Conservation (phyloP, 2,797 vertebrate species). For the Neoniphon sammara region DNA sequence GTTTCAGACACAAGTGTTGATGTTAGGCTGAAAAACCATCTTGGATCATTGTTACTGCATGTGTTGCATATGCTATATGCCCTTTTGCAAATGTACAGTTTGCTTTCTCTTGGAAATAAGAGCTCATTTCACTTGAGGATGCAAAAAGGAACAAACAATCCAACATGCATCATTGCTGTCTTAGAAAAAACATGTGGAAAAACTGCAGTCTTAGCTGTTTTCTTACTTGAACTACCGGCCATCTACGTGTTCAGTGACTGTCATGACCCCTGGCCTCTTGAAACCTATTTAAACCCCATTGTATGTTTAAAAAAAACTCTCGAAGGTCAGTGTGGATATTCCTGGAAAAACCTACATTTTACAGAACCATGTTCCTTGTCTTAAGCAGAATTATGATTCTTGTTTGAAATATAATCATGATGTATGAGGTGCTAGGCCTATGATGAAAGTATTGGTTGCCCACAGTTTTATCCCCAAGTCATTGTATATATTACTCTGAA, state of each 20-base stretch:
- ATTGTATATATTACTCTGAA: slow-evolving; percentile 63
- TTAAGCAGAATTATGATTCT: slow-evolving; percentile 34
- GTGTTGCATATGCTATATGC: neutral
- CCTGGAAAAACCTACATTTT: neutral
- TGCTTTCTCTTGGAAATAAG: neutral
- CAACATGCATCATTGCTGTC: slow-evolving; percentile 19
- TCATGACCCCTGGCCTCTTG: neutral
- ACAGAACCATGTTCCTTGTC: slow-evolving; percentile 35
- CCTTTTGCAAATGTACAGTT: neutral
- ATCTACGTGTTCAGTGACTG: neutral
- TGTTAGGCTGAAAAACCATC: neutral
- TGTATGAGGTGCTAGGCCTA: slow-evolving; percentile 60
- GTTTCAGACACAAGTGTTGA: slow-evolving; percentile 41
- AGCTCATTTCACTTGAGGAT: neutral
- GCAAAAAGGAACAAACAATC: slow-evolving; percentile 6
- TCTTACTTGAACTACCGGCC: slow-evolving; percentile 6
- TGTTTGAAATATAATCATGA: slow-evolving; percentile 49
- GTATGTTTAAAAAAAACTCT: slow-evolving; percentile 40
- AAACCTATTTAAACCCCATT: slow-evolving; percentile 22
- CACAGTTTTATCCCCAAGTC: slow-evolving; percentile 38
- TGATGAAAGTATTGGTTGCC: slow-evolving; percentile 52
- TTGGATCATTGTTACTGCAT: slow-evolving; percentile 2
- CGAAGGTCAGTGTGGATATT: slow-evolving; percentile 1
- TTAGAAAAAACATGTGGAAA: neutral
- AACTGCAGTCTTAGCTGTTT: neutral